Evolutionary conservation across 2,888 invertebrate species (phyloP), one percentile per base, ranked within the genome.

Genomic region (Antheraea yamamai): DNA sequence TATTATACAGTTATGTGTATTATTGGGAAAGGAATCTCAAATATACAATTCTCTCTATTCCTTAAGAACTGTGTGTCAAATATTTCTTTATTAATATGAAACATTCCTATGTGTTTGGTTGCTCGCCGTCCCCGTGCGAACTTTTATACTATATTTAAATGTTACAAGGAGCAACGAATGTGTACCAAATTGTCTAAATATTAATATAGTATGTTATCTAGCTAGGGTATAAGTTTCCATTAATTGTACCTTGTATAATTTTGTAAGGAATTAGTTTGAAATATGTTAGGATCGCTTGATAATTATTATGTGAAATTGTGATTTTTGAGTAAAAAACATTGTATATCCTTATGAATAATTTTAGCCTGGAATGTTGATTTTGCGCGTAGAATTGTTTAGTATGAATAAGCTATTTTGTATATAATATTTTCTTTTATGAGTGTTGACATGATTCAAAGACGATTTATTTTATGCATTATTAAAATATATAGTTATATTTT

Each of bases 141-240:
- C 83, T 78, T 81, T 82, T 81, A 12, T 83, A 75, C 81, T 85
- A 83, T 83, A 78, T 87, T 85, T 84, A 85, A 85, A 85, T 86
- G 84, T 86, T 84, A 85, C 88, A 88, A 85, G 81, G 93, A 94
- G 95, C 94, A 95, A 95, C 94, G 94, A 95, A 94, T 91, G 88
- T 92, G 93, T 93, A 94, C 94, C 95, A 95, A 95, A 94, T 91
- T 92, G 87, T 90, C 88, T 89, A 89, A 89, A 89, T 87, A 80
- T 76, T 84, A 30, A 87, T 87, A 87, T 92, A 92, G 88, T 89
- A 81, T 89, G 90, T 88, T 93, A 92, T 87, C 89, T 93, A 92
- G 89, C 76, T 93, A 93, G 91, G 2, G 80, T 73, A 82, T 93
- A 91, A 92, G 91, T 91, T 90, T 85, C 86, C 84, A 86, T 83